Percentiles rank a stretch among this genome's conserved stretches.
phyloP scores from a whole-genome alignment of 2,888 invertebrate genomes.

The Osmoderma eremita region DNA sequence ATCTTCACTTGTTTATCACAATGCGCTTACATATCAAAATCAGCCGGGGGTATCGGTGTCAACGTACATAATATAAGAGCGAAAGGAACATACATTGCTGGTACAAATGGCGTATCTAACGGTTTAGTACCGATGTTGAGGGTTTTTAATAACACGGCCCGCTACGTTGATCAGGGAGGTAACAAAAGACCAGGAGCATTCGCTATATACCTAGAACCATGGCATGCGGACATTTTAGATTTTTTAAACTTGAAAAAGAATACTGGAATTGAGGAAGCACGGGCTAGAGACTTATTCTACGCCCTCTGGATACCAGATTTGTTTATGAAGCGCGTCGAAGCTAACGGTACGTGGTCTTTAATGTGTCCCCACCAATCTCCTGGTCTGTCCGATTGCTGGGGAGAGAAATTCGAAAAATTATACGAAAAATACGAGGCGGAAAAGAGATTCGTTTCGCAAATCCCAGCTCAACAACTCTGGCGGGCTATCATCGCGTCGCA shows the following conservation, averaged over 20 bases:
- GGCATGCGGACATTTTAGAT: slow-evolving; percentile 98
- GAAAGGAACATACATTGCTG: slow-evolving; percentile 90
- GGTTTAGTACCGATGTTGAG: slow-evolving; percentile 96
- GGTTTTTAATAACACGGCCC: slow-evolving; percentile 94
- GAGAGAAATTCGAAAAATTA: slow-evolving; percentile 90
- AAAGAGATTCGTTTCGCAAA: slow-evolving; percentile 71
- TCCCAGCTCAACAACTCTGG: slow-evolving; percentile 91
- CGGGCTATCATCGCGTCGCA: slow-evolving; percentile 93
- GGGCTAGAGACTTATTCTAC: slow-evolving; percentile 96
- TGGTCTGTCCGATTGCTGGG: slow-evolving; percentile 92
- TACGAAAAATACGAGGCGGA: slow-evolving; percentile 89
- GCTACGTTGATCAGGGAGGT: slow-evolving; percentile 98
- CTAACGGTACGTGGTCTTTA: slow-evolving; percentile 87
- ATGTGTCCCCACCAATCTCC: slow-evolving; percentile 98
- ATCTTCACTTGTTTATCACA: slow-evolving; percentile 92
- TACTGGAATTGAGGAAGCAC: slow-evolving; percentile 92
- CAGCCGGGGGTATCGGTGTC: slow-evolving; percentile 96
- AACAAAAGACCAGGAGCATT: slow-evolving; percentile 98
- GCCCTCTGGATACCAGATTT: slow-evolving; percentile 98
- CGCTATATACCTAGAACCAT: slow-evolving; percentile 97
- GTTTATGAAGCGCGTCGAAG: slow-evolving; percentile 94
- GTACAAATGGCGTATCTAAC: slow-evolving; percentile 94
- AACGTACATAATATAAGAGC: slow-evolving; percentile 96
- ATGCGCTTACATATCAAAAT: slow-evolving; percentile 96
- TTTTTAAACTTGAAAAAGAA: slow-evolving; percentile 96